Evolutionary conservation across 1,140 invertebrate genomes (phyloP).

Genomic region (Triops longicaudatus): DNA sequence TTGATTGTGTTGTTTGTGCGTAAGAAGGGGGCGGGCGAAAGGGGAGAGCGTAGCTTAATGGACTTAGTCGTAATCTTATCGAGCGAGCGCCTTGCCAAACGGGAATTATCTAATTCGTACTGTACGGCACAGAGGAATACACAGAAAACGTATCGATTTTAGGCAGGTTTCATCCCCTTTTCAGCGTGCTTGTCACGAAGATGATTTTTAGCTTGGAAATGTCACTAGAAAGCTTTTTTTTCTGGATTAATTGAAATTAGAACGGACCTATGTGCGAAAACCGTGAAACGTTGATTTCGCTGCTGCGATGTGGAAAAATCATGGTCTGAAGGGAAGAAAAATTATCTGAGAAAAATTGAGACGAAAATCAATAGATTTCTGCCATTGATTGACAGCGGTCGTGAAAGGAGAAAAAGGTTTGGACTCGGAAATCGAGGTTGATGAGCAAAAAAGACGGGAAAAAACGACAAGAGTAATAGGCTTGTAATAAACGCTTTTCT

Average conservation of each 20-base stretch:
- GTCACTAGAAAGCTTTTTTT: not conserved
- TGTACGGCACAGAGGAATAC: not conserved
- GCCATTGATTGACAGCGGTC: not conserved
- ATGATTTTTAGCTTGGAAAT: no score
- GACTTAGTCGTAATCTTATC: conserved; percentile 3
- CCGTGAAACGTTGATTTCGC: no score
- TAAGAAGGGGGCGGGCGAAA: not conserved
- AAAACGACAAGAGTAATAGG: not conserved
- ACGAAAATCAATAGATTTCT: not conserved
- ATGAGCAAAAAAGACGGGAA: not conserved
- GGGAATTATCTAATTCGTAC: conserved; percentile 3
- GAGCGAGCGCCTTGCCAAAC: conserved; percentile 4
- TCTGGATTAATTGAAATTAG: not conserved
- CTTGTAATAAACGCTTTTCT: not conserved
- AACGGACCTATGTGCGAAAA: not conserved
- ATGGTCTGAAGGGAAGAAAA: not conserved
- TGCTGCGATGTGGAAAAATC: no score
- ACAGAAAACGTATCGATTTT: not conserved
- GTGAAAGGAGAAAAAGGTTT: no score
- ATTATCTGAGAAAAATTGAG: not conserved
- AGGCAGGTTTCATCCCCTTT: not conserved
- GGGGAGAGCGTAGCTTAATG: not conserved
- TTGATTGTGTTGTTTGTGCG: conserved; percentile 9
- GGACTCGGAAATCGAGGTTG: no score
- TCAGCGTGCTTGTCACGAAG: no score